Evolutionary conservation across 2,888 invertebrate species (phyloP).

Genomic region (Sycophila texana): DNA sequence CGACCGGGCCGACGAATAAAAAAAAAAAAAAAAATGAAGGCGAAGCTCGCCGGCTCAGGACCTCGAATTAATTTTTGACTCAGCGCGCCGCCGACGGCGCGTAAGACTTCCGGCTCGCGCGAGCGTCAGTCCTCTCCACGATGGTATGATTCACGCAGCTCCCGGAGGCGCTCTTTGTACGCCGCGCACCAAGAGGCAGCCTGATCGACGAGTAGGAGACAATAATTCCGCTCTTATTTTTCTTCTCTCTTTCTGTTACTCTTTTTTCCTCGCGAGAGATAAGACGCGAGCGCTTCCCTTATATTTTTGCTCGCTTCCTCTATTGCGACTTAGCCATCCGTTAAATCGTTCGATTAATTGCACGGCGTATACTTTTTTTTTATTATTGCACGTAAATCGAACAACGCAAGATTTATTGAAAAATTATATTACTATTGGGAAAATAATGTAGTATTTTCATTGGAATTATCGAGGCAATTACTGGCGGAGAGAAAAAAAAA

Average conservation of each 20-base stretch:
- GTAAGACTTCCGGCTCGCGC: slow-evolving; percentile 27
- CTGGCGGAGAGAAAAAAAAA: too few relatives aligned
- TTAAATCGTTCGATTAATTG: too few relatives aligned
- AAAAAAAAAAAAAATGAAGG: background rate
- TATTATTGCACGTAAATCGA: too few relatives aligned
- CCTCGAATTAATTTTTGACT: slow-evolving; percentile 37
- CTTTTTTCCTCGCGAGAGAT: background rate
- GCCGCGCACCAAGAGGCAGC: background rate
- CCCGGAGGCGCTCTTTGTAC: background rate
- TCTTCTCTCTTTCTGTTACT: background rate
- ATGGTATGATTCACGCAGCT: slow-evolving; percentile 28
- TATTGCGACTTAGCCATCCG: too few relatives aligned
- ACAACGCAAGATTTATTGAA: too few relatives aligned
- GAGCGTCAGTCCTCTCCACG: slow-evolving; percentile 11
- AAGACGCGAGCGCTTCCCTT: background rate
- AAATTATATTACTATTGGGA: too few relatives aligned
- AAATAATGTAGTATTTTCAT: too few relatives aligned
- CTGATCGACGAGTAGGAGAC: background rate
- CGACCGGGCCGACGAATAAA: background rate
- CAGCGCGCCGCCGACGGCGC: background rate
- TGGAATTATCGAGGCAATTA: too few relatives aligned
- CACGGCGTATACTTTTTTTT: too few relatives aligned
- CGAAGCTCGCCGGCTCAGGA: background rate
- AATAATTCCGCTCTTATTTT: slow-evolving; percentile 5
- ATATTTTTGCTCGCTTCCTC: too few relatives aligned